Evolutionary conservation across 2,888 invertebrate genomes (phyloP), one percentile per base, ranked within the genome.

Genomic region (Cerceris rybyensis): DNA sequence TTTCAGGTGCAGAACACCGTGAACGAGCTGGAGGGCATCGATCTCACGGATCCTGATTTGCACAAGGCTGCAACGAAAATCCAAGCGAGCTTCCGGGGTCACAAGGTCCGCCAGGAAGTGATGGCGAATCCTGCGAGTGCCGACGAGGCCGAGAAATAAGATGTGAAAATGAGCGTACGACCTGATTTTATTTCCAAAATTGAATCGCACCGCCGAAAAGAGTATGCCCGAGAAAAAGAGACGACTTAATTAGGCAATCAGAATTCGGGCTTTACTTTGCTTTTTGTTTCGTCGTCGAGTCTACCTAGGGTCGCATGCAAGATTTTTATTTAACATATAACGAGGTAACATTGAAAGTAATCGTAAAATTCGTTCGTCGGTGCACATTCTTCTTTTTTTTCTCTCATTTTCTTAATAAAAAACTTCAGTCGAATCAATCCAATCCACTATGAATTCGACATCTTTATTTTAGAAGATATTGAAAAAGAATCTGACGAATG

Each of bases 11-110:
- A 91, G 76, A 89, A 90, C 65, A 88, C 91, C 55, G 84, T 89
- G 58, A 96, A 97, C 90, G 96, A 97, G 90, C 94, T 97, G 92
- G 96, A 97, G 70, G 94, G 94, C 91, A 96, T 98, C 85, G 97
- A 98, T 93, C 94, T 97, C 83, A 94, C 95, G 81, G 98, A 98
- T 93, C 97, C 97, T 16, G 96, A 97, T 86, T 93, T 98, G 88
- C 96, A 97, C 93, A 97, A 97, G 92, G 98, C 98, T 0, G 98
- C 98, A 42, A 97, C 97, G 78, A 98, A 97, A 93, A 98, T 98
- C 83, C 98, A 98, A 92, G 97, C 98, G 70, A 97, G 97, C 63
- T 98, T 98, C 95, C 95, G 98, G 83, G 97, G 97, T 78, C 97
- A 97, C 93, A 96, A 97, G 94, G 96, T 95, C 70, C 97, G 97